These are phyloP conservation scores for Eupithecia dodoneata DNA, from an alignment of 2,888 invertebrate genomes.

Conservation along the genomic window DNA sequence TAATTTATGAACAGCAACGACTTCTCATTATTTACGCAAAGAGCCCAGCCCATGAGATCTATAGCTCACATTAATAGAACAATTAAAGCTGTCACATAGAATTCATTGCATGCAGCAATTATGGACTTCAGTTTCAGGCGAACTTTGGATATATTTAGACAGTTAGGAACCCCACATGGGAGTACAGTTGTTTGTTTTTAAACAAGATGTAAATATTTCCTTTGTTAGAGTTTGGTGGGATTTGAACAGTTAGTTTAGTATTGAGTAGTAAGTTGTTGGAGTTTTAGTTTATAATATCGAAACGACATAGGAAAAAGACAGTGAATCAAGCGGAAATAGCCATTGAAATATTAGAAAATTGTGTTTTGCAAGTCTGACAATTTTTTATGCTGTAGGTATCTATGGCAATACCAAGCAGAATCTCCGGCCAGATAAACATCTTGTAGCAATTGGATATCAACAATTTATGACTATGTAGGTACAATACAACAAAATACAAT, in stretches of 20 bases:
- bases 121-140: conserved; percentile 6
- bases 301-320: too few relatives aligned
- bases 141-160: conserved; percentile 39
- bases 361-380: too few relatives aligned
- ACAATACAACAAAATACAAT: neutral
- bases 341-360: too few relatives aligned
- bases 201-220: neutral
- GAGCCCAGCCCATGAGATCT: conserved; percentile 14
- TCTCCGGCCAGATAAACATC: neutral
- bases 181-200: conserved; percentile 31
- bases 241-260: neutral
- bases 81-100: conserved; percentile 61
- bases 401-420: neutral
- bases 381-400: too few relatives aligned
- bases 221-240: neutral
- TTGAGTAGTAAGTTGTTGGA: neutral
- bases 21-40: conserved; percentile 10
- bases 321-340: too few relatives aligned
- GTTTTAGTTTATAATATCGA: neutral
- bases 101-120: conserved; percentile 29
- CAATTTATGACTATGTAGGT: neutral
- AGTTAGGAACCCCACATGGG: conserved; percentile 52
- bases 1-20: conserved; percentile 1
- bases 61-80: conserved; percentile 37
- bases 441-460: neutral